Base-by-base conservation (phyloP, 2,888 invertebrate genomes). In the Mesochorus sp. region DNA sequence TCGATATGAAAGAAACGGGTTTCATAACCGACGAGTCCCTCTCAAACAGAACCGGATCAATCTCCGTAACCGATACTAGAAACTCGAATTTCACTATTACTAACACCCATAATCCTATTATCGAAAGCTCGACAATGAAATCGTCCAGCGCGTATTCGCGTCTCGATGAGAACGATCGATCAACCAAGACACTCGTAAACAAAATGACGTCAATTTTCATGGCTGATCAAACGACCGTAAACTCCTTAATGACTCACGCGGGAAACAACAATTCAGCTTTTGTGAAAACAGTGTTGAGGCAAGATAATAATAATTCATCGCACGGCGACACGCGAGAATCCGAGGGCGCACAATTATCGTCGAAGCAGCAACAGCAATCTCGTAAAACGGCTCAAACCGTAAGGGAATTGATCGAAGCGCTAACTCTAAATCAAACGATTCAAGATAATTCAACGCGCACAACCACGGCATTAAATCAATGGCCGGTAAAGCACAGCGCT, bases 401-500 rank as follows among this genome's bases (percentile, higher is more conserved):
- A 19, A 1, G 21, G 14, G 44, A 42, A 4, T 42, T 28, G 26
- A 26, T 44, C 24, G 61, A 71, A 39, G 39, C 44, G 19, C 57
- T 34, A 47, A 51, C 51, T 39, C 59, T 64, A 44, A 76, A 76
- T 73, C 53, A 73, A 59, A 42, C 62, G 37, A 62, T 61, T 1
- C 28, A 61, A 28, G 83, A 83, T 67, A 86, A 87, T 64, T 82
- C 88, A n/a, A 88, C 88, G 21, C 86, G 88, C 53, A 88, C 87
- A 66, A 80, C 88, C 3, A 84, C 87, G 39, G 73, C 81, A 44
- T 77, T 75, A 53, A 84, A 86, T 76, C 92, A 91, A 84, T 96
- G 96, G 96, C 96, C 96, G 0, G 94, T 95, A 28, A 96, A 96
- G 88, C 94, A 94, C 82, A 95, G 96, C 81, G 96, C 96, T 1